Evolutionary conservation across 2,888 invertebrate genomes (phyloP).

Genomic region (Poecilus cupreus): DNA sequence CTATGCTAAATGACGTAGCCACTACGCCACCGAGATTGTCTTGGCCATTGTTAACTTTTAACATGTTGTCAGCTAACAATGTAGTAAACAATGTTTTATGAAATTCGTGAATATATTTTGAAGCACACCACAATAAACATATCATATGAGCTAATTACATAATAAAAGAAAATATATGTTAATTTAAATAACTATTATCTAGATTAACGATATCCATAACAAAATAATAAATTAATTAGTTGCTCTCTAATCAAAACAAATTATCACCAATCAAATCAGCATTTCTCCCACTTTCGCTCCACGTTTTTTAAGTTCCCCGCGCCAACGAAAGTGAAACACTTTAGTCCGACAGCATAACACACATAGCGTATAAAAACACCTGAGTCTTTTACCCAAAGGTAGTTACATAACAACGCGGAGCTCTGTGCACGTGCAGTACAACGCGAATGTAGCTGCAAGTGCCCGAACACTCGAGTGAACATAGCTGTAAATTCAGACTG

Average conservation of each 20-base stretch:
- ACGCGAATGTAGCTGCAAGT: not conserved
- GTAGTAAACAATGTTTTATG: too few relatives aligned
- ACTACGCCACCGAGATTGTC: too few relatives aligned
- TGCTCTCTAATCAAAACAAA: not conserved
- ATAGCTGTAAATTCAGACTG: not conserved
- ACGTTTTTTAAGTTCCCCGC: not conserved
- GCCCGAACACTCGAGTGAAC: not conserved
- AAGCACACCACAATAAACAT: too few relatives aligned
- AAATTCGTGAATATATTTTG: too few relatives aligned
- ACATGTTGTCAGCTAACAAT: too few relatives aligned
- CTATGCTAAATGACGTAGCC: too few relatives aligned
- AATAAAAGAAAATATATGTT: too few relatives aligned
- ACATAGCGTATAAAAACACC: conserved; percentile 5
- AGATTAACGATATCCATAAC: not conserved
- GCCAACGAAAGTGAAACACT: conserved; percentile 16
- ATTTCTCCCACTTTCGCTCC: not conserved
- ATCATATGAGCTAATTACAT: too few relatives aligned
- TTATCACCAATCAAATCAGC: not conserved
- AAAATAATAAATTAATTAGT: not conserved
- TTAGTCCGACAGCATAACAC: not conserved
- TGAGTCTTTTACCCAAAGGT: not conserved
- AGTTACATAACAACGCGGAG: conserved; percentile 4
- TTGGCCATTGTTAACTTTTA: too few relatives aligned
- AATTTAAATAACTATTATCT: too few relatives aligned
- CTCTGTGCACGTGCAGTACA: not conserved